A percentile compares a stretch with the other conserved stretches of the same genome.
These are phyloP conservation scores for Drosophila mulleri DNA, from an alignment of 2,888 invertebrate species.

Conservation along the genomic window DNA sequence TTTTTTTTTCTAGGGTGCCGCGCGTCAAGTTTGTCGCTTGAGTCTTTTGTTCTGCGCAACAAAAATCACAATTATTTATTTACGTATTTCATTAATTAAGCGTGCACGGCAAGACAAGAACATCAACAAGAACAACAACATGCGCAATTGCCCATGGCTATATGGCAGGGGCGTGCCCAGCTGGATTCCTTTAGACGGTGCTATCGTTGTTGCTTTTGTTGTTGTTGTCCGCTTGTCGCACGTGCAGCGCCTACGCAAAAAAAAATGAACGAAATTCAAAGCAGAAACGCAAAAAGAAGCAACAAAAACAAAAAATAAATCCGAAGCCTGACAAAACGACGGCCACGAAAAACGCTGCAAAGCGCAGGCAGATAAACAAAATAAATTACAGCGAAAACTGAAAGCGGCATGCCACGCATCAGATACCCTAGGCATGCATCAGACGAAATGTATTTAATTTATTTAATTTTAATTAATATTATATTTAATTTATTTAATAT, in stretches of 20 bases:
- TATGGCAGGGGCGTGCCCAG: slow-evolving; percentile 51
- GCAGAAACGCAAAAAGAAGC: slow-evolving; percentile 16
- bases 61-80: slow-evolving; percentile 53
- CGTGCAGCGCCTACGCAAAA: slow-evolving; percentile 73
- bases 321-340: slow-evolving; percentile 26
- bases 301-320: slow-evolving; percentile 3
- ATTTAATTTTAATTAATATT: no score
- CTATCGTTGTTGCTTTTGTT: slow-evolving; percentile 6
- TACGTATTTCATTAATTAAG: slow-evolving; percentile 59
- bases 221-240: slow-evolving; percentile 41
- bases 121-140: slow-evolving; percentile 13
- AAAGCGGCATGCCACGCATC: not conserved
- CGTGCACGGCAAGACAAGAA: slow-evolving; percentile 28
- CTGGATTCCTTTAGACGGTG: slow-evolving; percentile 20
- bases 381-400: not conserved
- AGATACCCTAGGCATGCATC: slow-evolving; percentile 10
- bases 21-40: slow-evolving; percentile 71
- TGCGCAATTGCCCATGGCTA: slow-evolving; percentile 57
- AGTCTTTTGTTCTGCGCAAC: slow-evolving; percentile 66
- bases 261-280: slow-evolving; percentile 23
- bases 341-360: slow-evolving; percentile 17
- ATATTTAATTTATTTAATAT: not conserved
- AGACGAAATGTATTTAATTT: not conserved
- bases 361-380: slow-evolving; percentile 10
- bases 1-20: slow-evolving; percentile 24